A percentile compares a stretch with the other conserved stretches of the same genome.
Conservation (phyloP, 2,113 vertebrate species). For the Misgurnus mizolepis region DNA sequence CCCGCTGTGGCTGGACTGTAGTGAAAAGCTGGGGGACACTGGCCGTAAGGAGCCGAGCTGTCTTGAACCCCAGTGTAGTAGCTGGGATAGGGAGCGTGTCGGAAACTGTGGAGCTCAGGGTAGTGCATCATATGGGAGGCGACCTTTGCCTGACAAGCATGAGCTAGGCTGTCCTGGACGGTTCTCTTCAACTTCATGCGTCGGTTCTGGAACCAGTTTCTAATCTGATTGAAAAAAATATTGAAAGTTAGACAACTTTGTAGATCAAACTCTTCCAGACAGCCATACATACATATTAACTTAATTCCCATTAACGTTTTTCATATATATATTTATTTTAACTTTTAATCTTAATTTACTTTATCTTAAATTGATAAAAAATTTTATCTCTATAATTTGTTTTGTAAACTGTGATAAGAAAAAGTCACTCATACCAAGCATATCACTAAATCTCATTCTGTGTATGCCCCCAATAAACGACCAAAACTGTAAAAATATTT, state of each 20-base stretch:
- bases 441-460: no score
- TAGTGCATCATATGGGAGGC: conserved; percentile 71
- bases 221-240: conserved; percentile 72
- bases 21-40: conserved; percentile 62
- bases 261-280: no score
- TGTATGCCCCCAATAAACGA: no score
- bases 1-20: conserved; percentile 52
- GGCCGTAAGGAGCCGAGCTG: conserved; percentile 49
- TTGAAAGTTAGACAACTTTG: not conserved
- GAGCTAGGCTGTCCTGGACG: conserved; percentile 78
- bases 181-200: conserved; percentile 86
- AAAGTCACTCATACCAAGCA: no score
- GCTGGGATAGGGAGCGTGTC: conserved; percentile 63
- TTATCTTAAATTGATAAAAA: no score
- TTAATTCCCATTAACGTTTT: no score
- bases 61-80: conserved; percentile 62
- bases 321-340: no score
- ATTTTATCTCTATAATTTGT: no score
- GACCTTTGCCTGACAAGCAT: conserved; percentile 71
- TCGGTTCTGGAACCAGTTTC: conserved; percentile 90
- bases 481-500: no score
- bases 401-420: no score
- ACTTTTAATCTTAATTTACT: no score
- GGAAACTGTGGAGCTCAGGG: conserved; percentile 70
- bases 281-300: no score